Percentiles rank a stretch among this genome's conserved stretches.
phyloP scores from a whole-genome alignment of 2,797 vertebrate genomes.

The Rhincodon typus region DNA sequence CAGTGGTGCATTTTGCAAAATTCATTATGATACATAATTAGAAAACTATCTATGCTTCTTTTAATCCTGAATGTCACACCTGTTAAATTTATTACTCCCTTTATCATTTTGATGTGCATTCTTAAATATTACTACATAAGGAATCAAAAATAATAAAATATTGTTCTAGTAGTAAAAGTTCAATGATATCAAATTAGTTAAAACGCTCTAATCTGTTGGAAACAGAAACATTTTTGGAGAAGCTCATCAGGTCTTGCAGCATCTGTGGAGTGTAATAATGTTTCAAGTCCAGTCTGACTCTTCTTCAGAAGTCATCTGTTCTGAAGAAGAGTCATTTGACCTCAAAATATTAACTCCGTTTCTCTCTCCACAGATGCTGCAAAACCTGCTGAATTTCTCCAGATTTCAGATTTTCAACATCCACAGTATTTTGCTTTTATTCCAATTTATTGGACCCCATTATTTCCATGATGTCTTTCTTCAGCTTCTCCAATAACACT shows the following conservation, averaged over 20 bases:
- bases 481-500: background rate
- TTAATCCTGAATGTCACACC: background rate
- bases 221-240: too few species aligned
- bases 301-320: too few species aligned
- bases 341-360: too few species aligned
- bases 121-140: too few species aligned
- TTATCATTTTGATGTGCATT: background rate
- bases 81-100: background rate
- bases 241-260: too few species aligned
- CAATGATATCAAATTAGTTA: background rate
- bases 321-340: too few species aligned
- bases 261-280: too few species aligned
- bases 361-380: too few species aligned
- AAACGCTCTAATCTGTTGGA: background rate
- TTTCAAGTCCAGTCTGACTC: too few species aligned
- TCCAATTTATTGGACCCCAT: background rate
- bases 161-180: background rate
- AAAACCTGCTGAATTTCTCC: too few species aligned
- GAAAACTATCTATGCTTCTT: background rate
- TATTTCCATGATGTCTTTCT: background rate
- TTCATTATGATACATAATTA: background rate
- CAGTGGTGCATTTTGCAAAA: background rate
- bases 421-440: too few species aligned
- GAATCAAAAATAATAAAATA: background rate
- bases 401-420: too few species aligned